Evolutionary conservation across 1,140 invertebrate genomes (phyloP).

Genomic region (Dolichoris vasculosae): DNA sequence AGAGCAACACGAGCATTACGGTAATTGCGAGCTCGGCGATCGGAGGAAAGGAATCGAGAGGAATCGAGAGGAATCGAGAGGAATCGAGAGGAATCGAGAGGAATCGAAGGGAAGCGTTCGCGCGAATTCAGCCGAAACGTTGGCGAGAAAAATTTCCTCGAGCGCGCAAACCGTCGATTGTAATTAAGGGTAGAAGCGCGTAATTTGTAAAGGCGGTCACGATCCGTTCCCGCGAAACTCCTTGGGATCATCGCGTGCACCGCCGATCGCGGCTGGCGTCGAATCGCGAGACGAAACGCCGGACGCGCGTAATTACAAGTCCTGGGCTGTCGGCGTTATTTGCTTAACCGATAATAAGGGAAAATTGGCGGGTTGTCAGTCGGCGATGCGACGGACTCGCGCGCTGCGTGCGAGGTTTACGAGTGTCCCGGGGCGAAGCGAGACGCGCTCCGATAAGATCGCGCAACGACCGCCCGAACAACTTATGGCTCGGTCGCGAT

Average conservation of each 20-base stretch:
- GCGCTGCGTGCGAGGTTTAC: slow-evolving; percentile 44
- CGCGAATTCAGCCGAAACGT: neutral
- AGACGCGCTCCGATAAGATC: slow-evolving; percentile 47
- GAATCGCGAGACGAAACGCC: neutral
- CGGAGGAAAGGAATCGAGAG: too few relatives aligned
- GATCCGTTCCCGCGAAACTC: too few relatives aligned
- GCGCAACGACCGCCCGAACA: slow-evolving; percentile 17
- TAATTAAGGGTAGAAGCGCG: neutral
- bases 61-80: too few relatives aligned
- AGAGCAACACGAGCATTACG: neutral
- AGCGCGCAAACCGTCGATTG: neutral
- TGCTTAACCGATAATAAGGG: slow-evolving; percentile 43
- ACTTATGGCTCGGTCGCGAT: slow-evolving; percentile 39
- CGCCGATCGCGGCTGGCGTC: neutral
- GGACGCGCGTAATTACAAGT: slow-evolving; percentile 31
- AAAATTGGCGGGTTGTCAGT: slow-evolving; percentile 41
- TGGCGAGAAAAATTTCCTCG: neutral
- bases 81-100: too few relatives aligned
- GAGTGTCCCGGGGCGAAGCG: slow-evolving; percentile 44
- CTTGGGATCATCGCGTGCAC: neutral
- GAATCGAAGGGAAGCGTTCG: neutral
- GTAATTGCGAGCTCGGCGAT: neutral
- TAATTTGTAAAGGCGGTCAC: neutral
- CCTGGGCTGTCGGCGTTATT: slow-evolving; percentile 31
- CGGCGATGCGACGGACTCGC: slow-evolving; percentile 19